Base-by-base conservation (phyloP, 1,140 invertebrate species). In the Neodiprion lecontei region DNA sequence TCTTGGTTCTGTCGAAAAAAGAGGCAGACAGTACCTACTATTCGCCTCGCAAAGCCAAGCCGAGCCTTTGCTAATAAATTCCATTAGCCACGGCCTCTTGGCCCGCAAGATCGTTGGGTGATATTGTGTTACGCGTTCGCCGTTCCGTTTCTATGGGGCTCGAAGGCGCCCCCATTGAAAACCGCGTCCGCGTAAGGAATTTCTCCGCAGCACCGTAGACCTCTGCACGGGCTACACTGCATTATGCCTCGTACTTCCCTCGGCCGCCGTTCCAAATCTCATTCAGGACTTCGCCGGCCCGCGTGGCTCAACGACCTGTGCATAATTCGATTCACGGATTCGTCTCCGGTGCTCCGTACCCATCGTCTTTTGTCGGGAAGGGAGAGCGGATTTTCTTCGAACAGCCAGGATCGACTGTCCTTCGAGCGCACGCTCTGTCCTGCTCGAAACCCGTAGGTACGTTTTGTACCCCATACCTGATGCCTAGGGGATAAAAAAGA, bases 91-190 rank as follows among this genome's bases (percentile, higher is more conserved):
- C 83, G 86, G 84, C 79, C 81, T 82, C 81, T 85, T 85, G 79
- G 80, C 76, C 76, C 79, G 74, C 77, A 79, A 83, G 82, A 80
- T 78, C 77, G 80, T 47, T 80, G 71, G n/a, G n/a, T 61, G 81
- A 86, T 85, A 87, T 87, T 87, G 83, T 87, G 85, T 87, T 87
- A 87, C 84, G 79, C 84, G 79, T 85, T 85, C 79, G 79, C 81
- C 77, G 77, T 79, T 75, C 74, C 28, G 67, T 73, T 67, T 86
- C 75, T 87, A 87, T 86, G 80, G 84, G n/a, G 8, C n/a, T 61
- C 53, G 4, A 14, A 61, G 53, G 53, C 53, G 53, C 53, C 53
- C 53, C 53, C 53, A 61, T 61, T 61, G 5, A 61, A 40, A 40
- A 61, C 53, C 11, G 11, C n/a, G 11, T 17, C 28, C 53, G 3